These are phyloP conservation scores for Misgurnus mizolepis DNA, from an alignment of 2,113 vertebrate species.

Conservation along the genomic window DNA sequence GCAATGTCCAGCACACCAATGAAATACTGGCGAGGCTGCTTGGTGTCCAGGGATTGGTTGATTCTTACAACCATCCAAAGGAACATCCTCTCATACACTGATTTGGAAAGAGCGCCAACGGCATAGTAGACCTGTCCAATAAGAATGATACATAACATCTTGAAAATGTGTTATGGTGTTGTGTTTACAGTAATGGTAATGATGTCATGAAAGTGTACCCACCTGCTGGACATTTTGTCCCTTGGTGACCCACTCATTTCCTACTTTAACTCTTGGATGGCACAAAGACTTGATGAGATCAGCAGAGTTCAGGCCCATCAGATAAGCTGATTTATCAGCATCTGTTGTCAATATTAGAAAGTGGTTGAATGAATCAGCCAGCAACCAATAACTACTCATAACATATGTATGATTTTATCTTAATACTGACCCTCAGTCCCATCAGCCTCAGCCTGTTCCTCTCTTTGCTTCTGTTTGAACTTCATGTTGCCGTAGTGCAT, in stretches of 20 bases:
- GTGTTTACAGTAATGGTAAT: neutral
- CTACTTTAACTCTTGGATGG: conserved; percentile 55
- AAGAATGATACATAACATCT: neutral
- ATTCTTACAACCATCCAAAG: conserved; percentile 82
- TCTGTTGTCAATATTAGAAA: conserved; percentile 16
- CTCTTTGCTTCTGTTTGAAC: conserved; percentile 81
- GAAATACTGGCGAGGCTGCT: conserved; percentile 66
- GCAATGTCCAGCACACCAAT: conserved; percentile 89
- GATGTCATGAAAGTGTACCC: neutral
- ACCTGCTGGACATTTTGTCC: conserved; percentile 55
- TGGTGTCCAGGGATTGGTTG: neutral
- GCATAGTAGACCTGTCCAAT: conserved; percentile 73
- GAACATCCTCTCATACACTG: conserved; percentile 89
- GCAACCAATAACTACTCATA: neutral
- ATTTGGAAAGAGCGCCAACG: conserved; percentile 80
- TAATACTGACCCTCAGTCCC: conserved; percentile 76
- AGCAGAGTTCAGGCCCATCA: conserved; percentile 56
- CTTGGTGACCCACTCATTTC: conserved; percentile 57
- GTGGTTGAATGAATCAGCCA: neutral
- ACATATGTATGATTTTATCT: neutral
- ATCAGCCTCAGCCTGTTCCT: conserved; percentile 79
- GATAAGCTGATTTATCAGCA: conserved; percentile 54
- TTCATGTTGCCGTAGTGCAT: conserved; percentile 84
- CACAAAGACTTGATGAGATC: conserved; percentile 52
- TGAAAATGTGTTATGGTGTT: neutral